Evolutionary conservation across 2,888 invertebrate genomes (phyloP).

Genomic region (Azorinus chamasolen): DNA sequence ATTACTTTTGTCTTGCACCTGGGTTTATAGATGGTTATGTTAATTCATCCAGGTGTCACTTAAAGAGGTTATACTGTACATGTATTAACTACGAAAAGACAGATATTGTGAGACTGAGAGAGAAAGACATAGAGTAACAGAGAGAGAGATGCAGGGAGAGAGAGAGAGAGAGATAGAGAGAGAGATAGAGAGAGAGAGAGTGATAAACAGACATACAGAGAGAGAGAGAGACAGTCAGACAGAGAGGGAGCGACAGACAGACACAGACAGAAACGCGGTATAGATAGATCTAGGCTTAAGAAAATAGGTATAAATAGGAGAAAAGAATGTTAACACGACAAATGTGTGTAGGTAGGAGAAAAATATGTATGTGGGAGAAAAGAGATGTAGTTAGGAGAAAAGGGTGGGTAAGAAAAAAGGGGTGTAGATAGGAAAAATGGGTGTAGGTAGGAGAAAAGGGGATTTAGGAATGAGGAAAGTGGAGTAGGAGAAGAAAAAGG

Average conservation of each 20-base stretch:
- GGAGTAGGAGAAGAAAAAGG: too few relatives aligned
- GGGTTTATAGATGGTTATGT: too few relatives aligned
- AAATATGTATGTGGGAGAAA: too few relatives aligned
- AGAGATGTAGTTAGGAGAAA: slow-evolving; percentile 28
- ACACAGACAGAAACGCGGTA: neutral
- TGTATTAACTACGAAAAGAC: too few relatives aligned
- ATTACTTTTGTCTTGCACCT: too few relatives aligned
- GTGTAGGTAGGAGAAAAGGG: neutral
- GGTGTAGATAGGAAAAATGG: neutral
- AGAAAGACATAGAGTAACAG: slow-evolving; percentile 1
- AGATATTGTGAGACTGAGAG: slow-evolving; percentile 76
- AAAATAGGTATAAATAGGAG: too few relatives aligned
- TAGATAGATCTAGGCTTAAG: too few relatives aligned
- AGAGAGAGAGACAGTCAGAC: neutral
- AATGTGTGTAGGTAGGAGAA: too few relatives aligned
- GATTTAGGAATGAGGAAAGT: too few relatives aligned
- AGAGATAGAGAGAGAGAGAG: neutral
- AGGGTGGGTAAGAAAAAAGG: slow-evolving; percentile 33
- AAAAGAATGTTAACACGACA: too few relatives aligned
- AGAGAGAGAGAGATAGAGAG: neutral
- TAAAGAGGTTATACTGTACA: too few relatives aligned
- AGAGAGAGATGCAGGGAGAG: neutral
- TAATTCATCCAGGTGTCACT: too few relatives aligned
- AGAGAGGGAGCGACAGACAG: neutral
- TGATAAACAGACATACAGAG: neutral